Evolutionary conservation across 2,888 invertebrate species (phyloP), one percentile per base, ranked within the genome.

Genomic region (Actias luna): DNA sequence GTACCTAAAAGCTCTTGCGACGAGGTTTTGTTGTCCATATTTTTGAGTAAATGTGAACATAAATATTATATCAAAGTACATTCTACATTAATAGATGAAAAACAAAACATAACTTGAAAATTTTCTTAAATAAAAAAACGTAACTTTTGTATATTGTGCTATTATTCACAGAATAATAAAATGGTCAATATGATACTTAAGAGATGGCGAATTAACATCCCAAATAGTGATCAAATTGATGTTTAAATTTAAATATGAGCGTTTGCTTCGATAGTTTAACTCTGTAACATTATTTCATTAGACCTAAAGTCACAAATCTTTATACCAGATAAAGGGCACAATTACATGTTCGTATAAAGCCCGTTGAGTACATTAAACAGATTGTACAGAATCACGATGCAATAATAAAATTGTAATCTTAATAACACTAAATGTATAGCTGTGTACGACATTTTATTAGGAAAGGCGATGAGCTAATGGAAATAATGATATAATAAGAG

Each of bases 391-490:
- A 69, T 66, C 65, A 65, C 64, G 64, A 71, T 65, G 42, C 35
- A 62, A 64, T 63, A 55, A 60, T 62, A 67, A 65, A 64, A 64
- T 63, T 65, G 63, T 61, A 67, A 71, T 25, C 46, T 46, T 12
- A 46, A 12, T 46, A 10, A 12, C 46, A 46, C 22, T 46, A 10
- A 22, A 46, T 46, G 22, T 46, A 46, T 46, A 46, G 22, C 12
- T 12, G 12, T 22, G 1, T 46, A n/a, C 12, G 22, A 46, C 16
- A 16, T 22, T 22, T 46, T 1, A 46, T 0, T 22, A 46, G 22
- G 22, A 22, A 22, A 2, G 12, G 10, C 16, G 10, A 46, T 46
- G 22, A 22, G 10, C 22, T 46, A 46, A 25, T 25, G 3, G 10
- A 46, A 12, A 3, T 5, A 25, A 46, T 22, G 22, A 12, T 10